Conservation (phyloP, 2,888 invertebrate genomes). For the Hyposoter dolosus region DNA sequence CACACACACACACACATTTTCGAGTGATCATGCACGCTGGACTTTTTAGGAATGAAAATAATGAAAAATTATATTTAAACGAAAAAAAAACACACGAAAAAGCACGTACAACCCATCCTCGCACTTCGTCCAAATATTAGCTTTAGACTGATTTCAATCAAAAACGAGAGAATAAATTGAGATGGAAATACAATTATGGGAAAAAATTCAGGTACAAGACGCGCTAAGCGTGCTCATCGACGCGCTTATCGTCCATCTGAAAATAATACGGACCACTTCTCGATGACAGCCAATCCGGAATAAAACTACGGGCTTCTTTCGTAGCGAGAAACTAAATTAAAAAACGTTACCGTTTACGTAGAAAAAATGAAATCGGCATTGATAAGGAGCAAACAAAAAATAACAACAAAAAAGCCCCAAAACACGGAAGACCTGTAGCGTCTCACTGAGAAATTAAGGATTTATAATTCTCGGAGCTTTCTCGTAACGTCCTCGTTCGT, state of each 20-base stretch:
- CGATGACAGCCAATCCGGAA: conserved; percentile 70
- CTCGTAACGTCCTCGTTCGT: conserved; percentile 38
- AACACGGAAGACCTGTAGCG: conserved; percentile 81
- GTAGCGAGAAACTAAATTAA: conserved; percentile 66
- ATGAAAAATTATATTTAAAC: conserved; percentile 65
- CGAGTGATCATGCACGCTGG: conserved; percentile 64
- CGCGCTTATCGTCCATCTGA: conserved; percentile 59
- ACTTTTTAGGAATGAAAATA: conserved; percentile 71
- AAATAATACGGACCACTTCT: conserved; percentile 68
- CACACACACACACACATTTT: conserved; percentile 28
- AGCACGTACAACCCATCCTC: conserved; percentile 82
- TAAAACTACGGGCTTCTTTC: conserved; percentile 71
- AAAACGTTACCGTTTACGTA: conserved; percentile 34
- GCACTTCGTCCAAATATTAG: conserved; percentile 83
- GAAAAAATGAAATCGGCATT: conserved; percentile 12
- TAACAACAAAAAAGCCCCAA: conserved; percentile 66
- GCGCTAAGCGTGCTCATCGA: conserved; percentile 38
- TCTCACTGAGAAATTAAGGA: conserved; percentile 68
- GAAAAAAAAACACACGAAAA: conserved; percentile 73
- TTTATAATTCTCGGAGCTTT: conserved; percentile 33
- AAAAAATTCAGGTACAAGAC: conserved; percentile 17
- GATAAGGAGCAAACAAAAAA: conserved; percentile 19
- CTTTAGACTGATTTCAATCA: conserved; percentile 82
- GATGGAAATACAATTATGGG: conserved; percentile 20
- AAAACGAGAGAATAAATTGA: conserved; percentile 72